Evolutionary conservation across 2,888 invertebrate species (phyloP).

Genomic region (Drosophila imparisetae): DNA sequence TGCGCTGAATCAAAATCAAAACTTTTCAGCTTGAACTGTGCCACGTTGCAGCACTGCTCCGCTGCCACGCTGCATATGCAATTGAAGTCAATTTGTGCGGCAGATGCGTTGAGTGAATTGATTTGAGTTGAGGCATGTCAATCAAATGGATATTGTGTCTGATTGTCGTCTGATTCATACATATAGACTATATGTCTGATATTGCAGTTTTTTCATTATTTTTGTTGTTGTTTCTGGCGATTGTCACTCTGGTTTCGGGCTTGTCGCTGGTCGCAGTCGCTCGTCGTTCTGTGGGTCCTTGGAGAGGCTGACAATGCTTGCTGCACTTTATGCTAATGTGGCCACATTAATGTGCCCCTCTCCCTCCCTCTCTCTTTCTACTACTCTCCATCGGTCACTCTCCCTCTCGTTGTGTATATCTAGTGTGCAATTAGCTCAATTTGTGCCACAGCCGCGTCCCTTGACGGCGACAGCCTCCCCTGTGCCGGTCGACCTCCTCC

Average conservation of each 20-base stretch:
- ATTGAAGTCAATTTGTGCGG: slow-evolving; percentile 50
- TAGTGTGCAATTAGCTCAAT: slow-evolving; percentile 79
- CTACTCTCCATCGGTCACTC: not conserved
- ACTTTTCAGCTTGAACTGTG: not conserved
- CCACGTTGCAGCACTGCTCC: not conserved
- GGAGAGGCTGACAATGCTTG: slow-evolving; percentile 54
- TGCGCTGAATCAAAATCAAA: not conserved
- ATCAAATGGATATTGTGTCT: slow-evolving; percentile 64
- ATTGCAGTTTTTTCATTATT: slow-evolving; percentile 28
- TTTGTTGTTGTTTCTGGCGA: slow-evolving; percentile 12
- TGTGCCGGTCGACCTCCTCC: not conserved
- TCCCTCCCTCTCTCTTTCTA: not conserved
- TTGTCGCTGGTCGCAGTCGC: not conserved
- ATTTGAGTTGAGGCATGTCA: slow-evolving; percentile 52
- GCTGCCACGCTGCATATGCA: slow-evolving; percentile 17
- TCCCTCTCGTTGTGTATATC: slow-evolving; percentile 45
- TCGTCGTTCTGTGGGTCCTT: slow-evolving; percentile 14
- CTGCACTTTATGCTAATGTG: slow-evolving; percentile 71
- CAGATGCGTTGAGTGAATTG: slow-evolving; percentile 35
- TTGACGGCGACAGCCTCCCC: slow-evolving; percentile 14
- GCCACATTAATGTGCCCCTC: slow-evolving; percentile 66
- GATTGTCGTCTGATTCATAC: slow-evolving; percentile 13
- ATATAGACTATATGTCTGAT: slow-evolving; percentile 45
- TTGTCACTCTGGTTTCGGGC: slow-evolving; percentile 38
- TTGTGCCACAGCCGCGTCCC: slow-evolving; percentile 60